A percentile compares a stretch with the other conserved stretches of the same genome.
phyloP scores from a whole-genome alignment of 2,888 invertebrate genomes.

The Operophtera brumata region DNA sequence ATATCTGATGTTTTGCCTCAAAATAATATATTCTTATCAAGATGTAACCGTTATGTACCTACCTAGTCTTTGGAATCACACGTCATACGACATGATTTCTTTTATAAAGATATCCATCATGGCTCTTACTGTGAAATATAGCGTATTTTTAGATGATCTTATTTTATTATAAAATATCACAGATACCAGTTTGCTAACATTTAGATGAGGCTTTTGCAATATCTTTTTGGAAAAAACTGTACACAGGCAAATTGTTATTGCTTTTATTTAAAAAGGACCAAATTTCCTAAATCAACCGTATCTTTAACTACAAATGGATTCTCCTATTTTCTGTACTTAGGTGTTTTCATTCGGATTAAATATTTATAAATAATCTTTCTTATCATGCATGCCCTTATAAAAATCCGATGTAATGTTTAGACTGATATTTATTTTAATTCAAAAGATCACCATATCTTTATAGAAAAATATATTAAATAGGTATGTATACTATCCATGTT shows the following conservation, averaged over 20 bases:
- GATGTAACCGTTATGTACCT: constrained; percentile 30
- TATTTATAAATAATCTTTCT: constrained; percentile 12
- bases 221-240: constrained; percentile 39
- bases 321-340: constrained; percentile 28
- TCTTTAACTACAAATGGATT: constrained; percentile 22
- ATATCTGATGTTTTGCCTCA: constrained; percentile 46
- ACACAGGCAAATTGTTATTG: constrained; percentile 32
- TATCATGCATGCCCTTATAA: constrained; percentile 12
- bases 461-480: constrained; percentile 1
- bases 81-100: constrained; percentile 53
- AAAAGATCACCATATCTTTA: constrained; percentile 19
- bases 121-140: constrained; percentile 52
- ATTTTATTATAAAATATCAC: constrained; percentile 70
- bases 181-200: constrained; percentile 56
- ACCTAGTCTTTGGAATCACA: constrained; percentile 53
- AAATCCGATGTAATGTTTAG: constrained; percentile 19
- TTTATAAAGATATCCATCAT: constrained; percentile 48
- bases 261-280: constrained; percentile 34
- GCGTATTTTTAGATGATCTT: constrained; percentile 78
- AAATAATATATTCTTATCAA: constrained; percentile 45
- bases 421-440: constrained; percentile 12
- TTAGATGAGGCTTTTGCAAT: constrained; percentile 60
- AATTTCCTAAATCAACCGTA: constrained; percentile 32
- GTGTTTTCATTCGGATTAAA: constrained; percentile 20
- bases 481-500: constrained; percentile 4